Conservation (phyloP, 2,797 vertebrate genomes). For the Lagodon rhomboides region DNA sequence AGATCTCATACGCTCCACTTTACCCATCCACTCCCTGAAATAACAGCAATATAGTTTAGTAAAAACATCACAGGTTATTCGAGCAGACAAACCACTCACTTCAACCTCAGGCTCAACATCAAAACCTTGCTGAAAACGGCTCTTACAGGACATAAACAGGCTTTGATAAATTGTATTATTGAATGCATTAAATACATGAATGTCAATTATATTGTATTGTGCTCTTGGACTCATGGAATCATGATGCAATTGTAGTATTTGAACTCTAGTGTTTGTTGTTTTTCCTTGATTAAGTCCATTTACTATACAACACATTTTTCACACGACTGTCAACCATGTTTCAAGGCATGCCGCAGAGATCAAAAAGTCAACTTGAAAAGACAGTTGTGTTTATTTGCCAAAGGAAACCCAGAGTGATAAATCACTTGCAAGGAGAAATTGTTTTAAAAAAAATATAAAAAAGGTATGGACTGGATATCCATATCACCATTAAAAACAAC, state of each 20-base stretch:
- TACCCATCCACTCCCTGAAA: conserved; percentile 89
- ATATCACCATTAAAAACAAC: not conserved
- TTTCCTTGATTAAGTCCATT: not conserved
- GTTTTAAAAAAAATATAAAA: not conserved
- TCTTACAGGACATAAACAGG: not conserved
- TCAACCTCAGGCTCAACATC: not conserved
- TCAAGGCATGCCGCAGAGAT: not conserved
- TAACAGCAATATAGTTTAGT: not conserved
- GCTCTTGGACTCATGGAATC: not conserved
- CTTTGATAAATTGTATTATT: not conserved
- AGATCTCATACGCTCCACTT: conserved; percentile 85
- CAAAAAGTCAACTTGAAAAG: not conserved
- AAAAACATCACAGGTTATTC: not conserved
- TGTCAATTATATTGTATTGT: not conserved
- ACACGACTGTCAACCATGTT: not conserved
- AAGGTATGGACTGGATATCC: not conserved
- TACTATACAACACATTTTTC: not conserved
- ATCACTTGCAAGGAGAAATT: not conserved
- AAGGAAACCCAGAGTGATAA: not conserved
- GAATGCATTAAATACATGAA: not conserved
- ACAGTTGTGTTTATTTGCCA: not conserved
- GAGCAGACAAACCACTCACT: not conserved
- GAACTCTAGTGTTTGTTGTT: not conserved
- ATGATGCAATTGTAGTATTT: not conserved
- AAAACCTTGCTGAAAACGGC: not conserved